Base-by-base conservation (phyloP, 2,888 invertebrate genomes). In the Drosophila borealis region DNA sequence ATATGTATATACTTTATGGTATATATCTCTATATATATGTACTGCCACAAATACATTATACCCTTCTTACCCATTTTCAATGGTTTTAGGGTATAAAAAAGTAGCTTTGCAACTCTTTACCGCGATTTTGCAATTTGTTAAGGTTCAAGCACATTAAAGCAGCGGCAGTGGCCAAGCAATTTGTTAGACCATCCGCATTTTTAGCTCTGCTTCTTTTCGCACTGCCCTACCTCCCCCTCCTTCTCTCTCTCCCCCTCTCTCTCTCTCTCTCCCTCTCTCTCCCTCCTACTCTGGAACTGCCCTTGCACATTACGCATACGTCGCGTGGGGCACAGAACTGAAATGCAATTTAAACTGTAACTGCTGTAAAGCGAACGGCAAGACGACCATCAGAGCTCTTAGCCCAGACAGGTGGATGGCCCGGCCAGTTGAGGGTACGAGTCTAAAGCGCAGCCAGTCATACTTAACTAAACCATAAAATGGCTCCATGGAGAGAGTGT, bases 291-390 rank as follows among this genome's bases (percentile, higher is more conserved):
- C 29, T 29, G 0, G 2, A 29, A 8, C 29, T 29, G 29, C n/a
- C 51, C 62, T 41, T 66, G 59, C 55, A 44, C 63, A 76, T 82
- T 80, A 80, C 82, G 82, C 70, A 85, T 85, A 82, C 82, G 80
- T 71, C 62, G 72, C 54, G 80, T 67, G 60, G 66, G 49, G 9
- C 45, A 59, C 48, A 36, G 11, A 42, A 50, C 42, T 62, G 61
- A 62, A 74, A 78, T 66, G 73, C 78, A 73, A 74, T 74, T 78
- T 59, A 57, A 72, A 57, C 73, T 54, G 73, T 14, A 72, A 72
- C 37, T 73, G 78, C 74, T 66, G 36, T 37, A 45, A 57, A 51
- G 46, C 54, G 57, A 77, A 66, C 44, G 70, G 54, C 61, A 59
- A 69, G 53, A 69, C 42, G 65, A 42, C 37, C 53, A 41, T 33